Percentiles rank a stretch among this genome's conserved stretches.
Conservation (phyloP, 1,140 invertebrate species). For the Drosophila quadrilineata region DNA sequence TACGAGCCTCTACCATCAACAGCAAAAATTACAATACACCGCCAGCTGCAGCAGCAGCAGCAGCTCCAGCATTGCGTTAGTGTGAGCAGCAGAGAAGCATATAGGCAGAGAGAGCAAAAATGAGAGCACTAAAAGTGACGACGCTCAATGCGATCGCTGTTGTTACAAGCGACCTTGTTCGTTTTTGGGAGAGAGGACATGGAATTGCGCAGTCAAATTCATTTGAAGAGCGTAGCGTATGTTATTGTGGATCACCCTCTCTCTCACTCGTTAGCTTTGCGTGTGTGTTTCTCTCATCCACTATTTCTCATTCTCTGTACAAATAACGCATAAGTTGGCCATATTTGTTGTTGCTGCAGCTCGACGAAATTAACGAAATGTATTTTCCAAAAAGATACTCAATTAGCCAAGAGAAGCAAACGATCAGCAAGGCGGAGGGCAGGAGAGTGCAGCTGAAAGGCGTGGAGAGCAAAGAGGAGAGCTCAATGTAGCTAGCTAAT, state of each 20-base stretch:
- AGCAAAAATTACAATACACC: conserved; percentile 39
- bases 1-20: conserved; percentile 38
- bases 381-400: conserved; percentile 33
- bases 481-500: conserved; percentile 4
- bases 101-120: conserved; percentile 11
- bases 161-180: conserved; percentile 50
- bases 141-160: conserved; percentile 18
- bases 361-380: conserved; percentile 32
- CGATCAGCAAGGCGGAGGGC: not conserved
- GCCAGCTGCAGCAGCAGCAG: conserved; percentile 9
- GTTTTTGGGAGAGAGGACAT: conserved; percentile 16
- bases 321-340: not conserved
- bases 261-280: not conserved
- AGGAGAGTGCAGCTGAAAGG: too few relatives aligned
- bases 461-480: not conserved
- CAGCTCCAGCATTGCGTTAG: too few relatives aligned
- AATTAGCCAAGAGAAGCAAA: conserved; percentile 18
- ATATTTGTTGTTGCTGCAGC: not conserved
- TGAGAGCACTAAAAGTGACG: conserved; percentile 1
- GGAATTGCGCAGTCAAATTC: conserved; percentile 37
- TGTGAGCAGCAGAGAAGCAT: not conserved
- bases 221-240: conserved; percentile 30
- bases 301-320: conserved; percentile 12
- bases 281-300: not conserved
- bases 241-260: conserved; percentile 8